Percentiles rank a stretch among this genome's conserved stretches.
phyloP scores from a whole-genome alignment of 2,113 vertebrate genomes.

The Lethenteron camtschaticum region DNA sequence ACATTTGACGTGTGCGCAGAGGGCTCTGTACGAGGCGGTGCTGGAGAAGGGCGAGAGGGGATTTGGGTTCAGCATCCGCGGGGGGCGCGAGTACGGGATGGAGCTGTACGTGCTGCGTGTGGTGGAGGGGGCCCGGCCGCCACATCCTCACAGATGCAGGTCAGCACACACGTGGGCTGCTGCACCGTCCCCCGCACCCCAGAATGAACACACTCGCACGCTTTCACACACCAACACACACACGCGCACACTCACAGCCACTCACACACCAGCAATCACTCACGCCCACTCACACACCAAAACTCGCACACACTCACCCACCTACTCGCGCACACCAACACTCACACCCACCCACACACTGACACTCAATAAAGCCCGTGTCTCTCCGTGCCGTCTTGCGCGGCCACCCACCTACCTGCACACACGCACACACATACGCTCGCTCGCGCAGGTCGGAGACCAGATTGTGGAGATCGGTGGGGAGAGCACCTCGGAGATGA shows the following conservation, averaged over 20 bases:
- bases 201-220: no score
- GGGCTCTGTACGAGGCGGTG: conserved; percentile 31
- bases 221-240: no score
- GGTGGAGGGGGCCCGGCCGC: conserved; percentile 80
- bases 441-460: conserved; percentile 53
- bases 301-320: no score
- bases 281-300: no score
- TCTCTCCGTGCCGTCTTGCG: no score
- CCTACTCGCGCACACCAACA: no score
- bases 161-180: conserved; percentile 13
- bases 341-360: no score
- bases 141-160: conserved; percentile 88
- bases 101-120: conserved; percentile 80
- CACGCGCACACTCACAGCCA: no score
- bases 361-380: no score
- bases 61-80: conserved; percentile 93
- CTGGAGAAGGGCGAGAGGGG: conserved; percentile 89
- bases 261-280: no score
- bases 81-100: conserved; percentile 96
- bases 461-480: conserved; percentile 97
- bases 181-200: no score
- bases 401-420: no score
- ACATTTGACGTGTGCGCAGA: not conserved
- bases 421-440: not conserved
- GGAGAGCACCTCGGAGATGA: conserved; percentile 88